Evolutionary conservation across 2,888 invertebrate genomes (phyloP), one percentile per base, ranked within the genome.

Genomic region (Stegophylla sp.): DNA sequence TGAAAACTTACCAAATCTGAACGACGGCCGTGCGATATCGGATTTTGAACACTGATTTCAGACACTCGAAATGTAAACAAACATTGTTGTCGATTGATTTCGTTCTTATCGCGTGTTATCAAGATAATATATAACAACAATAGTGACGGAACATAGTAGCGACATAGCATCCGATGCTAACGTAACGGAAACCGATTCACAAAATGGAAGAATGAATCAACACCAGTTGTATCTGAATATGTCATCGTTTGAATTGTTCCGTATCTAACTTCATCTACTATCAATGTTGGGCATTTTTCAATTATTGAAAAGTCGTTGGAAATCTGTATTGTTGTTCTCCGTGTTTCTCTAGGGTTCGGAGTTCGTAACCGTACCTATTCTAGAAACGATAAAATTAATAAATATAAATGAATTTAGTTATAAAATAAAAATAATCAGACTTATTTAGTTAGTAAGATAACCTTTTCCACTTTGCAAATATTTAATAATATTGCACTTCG

Each of bases 1-100:
- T 23, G 53, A 76, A 66, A 71, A 79, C 79, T 79, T 79, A 79
- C 79, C 79, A 51, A 69, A 53, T 13, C 13, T 10, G 64, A 66
- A n/a, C 23, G 64, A 51, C 26, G 23, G 17, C n/a, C 56, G 56
- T 15, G 43, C 45, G 12, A 45, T 2, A 45, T 13, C 4, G 10
- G 10, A 45, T 2, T 2, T 45, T 15, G 45, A 9, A 45, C 15
- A 45, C n/a, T 7, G 41, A 23, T n/a, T 59, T 61, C n/a, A 10
- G 23, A 45, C 13, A 23, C 66, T 76, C 43, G 9, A 66, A 76
- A 53, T 66, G 53, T 66, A 66, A 66, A 76, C 64, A 76, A 53
- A 66, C 20, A 26, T 41, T 64, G 5, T 51, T 51, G 48, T 63
- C 45, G 17, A 43, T 53, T 34, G 34, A 34, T 34, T 34, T 34